Evolutionary conservation across 2,113 vertebrate species (phyloP).

Genomic region (Sturnira hondurensis): DNA sequence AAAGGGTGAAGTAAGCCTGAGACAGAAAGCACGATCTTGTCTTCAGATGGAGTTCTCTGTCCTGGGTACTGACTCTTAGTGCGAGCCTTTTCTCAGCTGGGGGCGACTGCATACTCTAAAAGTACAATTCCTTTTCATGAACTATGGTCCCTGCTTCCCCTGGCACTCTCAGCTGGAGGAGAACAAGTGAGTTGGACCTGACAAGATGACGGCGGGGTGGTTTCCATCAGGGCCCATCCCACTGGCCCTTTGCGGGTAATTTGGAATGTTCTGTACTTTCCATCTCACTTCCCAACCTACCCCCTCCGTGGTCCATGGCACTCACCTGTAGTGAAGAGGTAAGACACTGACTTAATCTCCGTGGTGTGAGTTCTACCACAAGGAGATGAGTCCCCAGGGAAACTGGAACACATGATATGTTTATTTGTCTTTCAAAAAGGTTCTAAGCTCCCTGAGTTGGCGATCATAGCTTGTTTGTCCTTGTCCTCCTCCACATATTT

Average conservation of each 20-base stretch:
- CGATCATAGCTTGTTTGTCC: background rate
- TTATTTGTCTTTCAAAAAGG: background rate
- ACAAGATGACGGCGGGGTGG: no score
- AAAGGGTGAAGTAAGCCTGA: no score
- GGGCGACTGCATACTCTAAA: no score
- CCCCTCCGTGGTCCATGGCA: background rate
- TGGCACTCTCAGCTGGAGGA: no score
- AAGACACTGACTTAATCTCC: background rate
- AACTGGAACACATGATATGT: background rate
- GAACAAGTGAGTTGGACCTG: no score
- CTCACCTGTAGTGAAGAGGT: background rate
- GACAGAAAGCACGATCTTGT: no score
- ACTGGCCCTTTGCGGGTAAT: background rate
- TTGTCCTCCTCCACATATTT: background rate
- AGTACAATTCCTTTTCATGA: no score
- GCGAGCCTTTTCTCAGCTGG: no score
- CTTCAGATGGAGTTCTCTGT: no score
- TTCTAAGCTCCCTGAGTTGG: background rate
- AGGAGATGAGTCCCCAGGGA: background rate
- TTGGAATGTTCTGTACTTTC: background rate
- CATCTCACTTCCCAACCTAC: background rate
- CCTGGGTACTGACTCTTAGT: no score
- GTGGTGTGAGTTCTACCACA: background rate
- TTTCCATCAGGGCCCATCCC: background rate
- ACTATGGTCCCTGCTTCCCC: no score